Percentiles rank a stretch among this genome's conserved stretches.
These are phyloP conservation scores for Vollenhovia emeryi DNA, from an alignment of 1,140 invertebrate genomes.

Conservation along the genomic window DNA sequence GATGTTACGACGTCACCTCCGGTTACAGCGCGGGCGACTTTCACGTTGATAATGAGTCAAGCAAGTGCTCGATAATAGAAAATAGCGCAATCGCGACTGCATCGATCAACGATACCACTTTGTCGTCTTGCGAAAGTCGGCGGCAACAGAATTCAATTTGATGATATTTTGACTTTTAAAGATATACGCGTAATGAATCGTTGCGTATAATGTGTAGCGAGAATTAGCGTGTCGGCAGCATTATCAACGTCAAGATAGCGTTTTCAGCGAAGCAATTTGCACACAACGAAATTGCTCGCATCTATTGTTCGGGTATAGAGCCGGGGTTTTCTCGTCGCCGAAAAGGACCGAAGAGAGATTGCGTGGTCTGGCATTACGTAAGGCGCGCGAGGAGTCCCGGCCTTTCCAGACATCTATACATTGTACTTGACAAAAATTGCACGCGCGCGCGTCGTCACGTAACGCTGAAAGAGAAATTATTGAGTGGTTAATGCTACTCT, in stretches of 20 bases:
- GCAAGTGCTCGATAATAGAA: background rate
- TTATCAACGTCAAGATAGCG: background rate
- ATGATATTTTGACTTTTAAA: background rate
- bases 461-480: background rate
- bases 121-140: background rate
- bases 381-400: background rate
- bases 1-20: constrained; percentile 22
- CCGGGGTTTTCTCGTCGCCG: background rate
- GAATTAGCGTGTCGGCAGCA: background rate
- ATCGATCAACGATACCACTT: background rate
- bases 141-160: background rate
- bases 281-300: background rate
- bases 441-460: background rate
- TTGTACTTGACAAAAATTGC: background rate
- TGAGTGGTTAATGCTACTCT: constrained; percentile 29
- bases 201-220: background rate
- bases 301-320: background rate
- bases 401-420: background rate
- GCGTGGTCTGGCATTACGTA: background rate
- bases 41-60: background rate
- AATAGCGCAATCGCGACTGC: background rate
- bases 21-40: background rate
- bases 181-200: no score
- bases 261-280: background rate
- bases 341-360: background rate